Percentiles rank a stretch among this genome's conserved stretches.
Evolutionary conservation across 2,113 vertebrate species (phyloP).

Genomic region (Aldabrachelys gigantea): DNA sequence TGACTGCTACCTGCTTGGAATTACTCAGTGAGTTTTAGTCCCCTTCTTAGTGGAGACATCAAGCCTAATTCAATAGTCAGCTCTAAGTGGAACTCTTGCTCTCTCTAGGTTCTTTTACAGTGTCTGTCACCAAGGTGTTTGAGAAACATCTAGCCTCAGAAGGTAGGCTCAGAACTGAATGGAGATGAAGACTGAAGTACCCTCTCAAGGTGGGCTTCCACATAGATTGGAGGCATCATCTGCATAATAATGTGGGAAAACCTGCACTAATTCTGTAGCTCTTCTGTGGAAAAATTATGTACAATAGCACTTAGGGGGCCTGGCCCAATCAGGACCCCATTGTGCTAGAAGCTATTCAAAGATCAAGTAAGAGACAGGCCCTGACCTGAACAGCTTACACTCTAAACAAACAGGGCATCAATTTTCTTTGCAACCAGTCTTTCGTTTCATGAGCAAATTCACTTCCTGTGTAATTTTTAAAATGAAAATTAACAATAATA

Average conservation of each 20-base stretch:
- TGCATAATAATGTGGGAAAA: background rate
- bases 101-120: background rate
- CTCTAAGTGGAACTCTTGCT: background rate
- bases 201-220: background rate
- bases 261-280: background rate
- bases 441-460: background rate
- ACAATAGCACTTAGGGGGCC: background rate
- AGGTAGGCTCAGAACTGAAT: background rate
- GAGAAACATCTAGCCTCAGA: background rate
- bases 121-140: background rate
- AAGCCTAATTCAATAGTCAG: rapidly evolving
- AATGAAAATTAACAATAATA: background rate
- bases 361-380: background rate
- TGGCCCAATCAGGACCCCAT: background rate
- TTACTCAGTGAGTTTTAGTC: background rate
- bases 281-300: background rate
- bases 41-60: background rate
- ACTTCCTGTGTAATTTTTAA: background rate
- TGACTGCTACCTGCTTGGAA: background rate
- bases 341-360: background rate
- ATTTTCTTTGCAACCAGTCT: background rate
- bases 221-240: background rate
- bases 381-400: background rate
- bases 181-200: background rate
- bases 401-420: background rate